Evolutionary conservation across 2,797 vertebrate genomes (phyloP).

Genomic region (Gymnothorax reevesii): DNA sequence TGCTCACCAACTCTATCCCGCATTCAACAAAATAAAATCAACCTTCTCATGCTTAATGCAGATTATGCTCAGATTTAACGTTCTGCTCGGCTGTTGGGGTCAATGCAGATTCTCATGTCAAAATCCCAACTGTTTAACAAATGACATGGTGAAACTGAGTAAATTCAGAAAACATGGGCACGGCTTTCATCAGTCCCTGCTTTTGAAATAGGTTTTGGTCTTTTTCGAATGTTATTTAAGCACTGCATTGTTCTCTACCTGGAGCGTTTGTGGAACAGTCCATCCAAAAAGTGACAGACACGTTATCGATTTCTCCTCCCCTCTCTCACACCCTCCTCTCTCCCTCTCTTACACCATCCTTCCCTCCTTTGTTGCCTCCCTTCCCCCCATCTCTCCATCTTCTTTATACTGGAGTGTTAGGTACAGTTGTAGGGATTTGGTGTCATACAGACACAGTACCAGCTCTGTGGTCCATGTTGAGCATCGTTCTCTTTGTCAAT

Average conservation of each 20-base stretch:
- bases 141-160: not conserved
- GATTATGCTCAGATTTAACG: not conserved
- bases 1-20: slow-evolving; percentile 14
- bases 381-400: slow-evolving; percentile 37
- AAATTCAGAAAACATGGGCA: too few relatives aligned
- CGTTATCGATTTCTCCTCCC: too few relatives aligned
- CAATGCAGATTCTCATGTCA: slow-evolving; percentile 23
- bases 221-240: not conserved
- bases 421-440: slow-evolving; percentile 59
- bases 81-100: slow-evolving; percentile 54
- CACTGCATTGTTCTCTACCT: not conserved
- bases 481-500: slow-evolving; percentile 55
- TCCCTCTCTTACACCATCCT: not conserved
- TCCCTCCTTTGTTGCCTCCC: slow-evolving; percentile 5
- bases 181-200: not conserved
- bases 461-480: slow-evolving; percentile 45
- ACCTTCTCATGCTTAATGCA: not conserved
- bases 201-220: not conserved
- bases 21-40: not conserved
- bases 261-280: not conserved
- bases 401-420: slow-evolving; percentile 47
- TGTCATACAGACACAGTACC: slow-evolving; percentile 56
- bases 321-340: not conserved
- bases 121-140: slow-evolving; percentile 14
- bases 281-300: not conserved